A percentile compares a stretch with the other conserved stretches of the same genome.
Conservation (phyloP, 1,140 invertebrate species). For the Conus betulinus region DNA sequence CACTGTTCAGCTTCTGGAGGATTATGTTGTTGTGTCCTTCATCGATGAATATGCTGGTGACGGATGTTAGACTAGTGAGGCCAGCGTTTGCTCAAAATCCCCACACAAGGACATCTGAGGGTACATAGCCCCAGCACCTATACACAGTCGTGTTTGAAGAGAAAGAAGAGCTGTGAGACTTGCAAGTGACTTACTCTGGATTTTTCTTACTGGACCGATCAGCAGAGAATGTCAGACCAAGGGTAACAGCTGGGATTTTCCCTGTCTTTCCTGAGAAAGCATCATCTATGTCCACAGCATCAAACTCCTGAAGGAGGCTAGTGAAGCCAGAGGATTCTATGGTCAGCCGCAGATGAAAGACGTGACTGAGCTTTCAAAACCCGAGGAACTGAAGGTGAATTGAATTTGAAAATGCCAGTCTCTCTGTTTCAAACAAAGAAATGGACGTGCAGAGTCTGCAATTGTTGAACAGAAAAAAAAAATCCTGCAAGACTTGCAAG, state of each 20-base stretch:
- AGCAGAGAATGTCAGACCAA: too few relatives aligned
- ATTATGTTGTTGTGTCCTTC: not conserved
- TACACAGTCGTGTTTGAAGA: not conserved
- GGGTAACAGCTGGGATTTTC: not conserved
- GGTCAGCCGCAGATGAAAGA: not conserved
- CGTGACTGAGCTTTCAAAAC: not conserved
- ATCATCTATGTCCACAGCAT: not conserved
- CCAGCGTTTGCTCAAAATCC: too few relatives aligned
- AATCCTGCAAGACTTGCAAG: too few relatives aligned
- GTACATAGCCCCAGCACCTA: not conserved
- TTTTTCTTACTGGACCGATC: not conserved
- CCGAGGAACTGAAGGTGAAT: too few relatives aligned
- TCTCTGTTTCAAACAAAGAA: too few relatives aligned
- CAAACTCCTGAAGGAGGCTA: not conserved
- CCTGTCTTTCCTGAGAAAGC: not conserved
- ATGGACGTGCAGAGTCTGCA: too few relatives aligned
- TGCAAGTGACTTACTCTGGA: constrained; percentile 9
- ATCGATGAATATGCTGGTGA: constrained; percentile 18
- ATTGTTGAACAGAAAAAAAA: too few relatives aligned
- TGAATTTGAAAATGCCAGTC: too few relatives aligned
- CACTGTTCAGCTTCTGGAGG: not conserved
- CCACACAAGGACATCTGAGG: not conserved
- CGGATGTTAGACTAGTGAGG: not conserved
- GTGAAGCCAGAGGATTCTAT: too few relatives aligned
- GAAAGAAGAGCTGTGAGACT: constrained; percentile 3